Conservation (phyloP, 1,140 invertebrate genomes). For the Macrocentrus cingulum region DNA sequence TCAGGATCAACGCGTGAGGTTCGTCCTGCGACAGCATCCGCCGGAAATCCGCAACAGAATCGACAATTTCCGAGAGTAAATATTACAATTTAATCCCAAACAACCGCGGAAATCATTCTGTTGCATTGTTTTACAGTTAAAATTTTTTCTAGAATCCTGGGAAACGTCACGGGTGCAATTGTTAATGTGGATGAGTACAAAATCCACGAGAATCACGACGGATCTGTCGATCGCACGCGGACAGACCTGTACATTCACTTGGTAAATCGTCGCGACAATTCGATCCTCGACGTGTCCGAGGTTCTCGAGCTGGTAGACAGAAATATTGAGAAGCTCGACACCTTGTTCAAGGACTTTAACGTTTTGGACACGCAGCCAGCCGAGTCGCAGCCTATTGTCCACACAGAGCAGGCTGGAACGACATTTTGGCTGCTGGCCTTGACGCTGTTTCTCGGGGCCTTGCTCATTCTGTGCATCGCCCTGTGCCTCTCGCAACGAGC, state of each 20-base stretch:
- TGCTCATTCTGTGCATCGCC: slow-evolving; percentile 76
- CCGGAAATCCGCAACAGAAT: slow-evolving; percentile 80
- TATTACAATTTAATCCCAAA: slow-evolving; percentile 33
- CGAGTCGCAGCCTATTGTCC: slow-evolving; percentile 67
- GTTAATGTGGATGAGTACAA: slow-evolving; percentile 93
- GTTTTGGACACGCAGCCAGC: slow-evolving; percentile 85
- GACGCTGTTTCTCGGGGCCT: slow-evolving; percentile 74
- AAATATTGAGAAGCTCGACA: slow-evolving; percentile 86
- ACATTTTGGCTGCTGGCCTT: slow-evolving; percentile 78
- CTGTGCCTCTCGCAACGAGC: slow-evolving; percentile 81
- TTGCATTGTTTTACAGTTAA: neutral
- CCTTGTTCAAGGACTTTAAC: slow-evolving; percentile 89
- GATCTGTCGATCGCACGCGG: slow-evolving; percentile 90
- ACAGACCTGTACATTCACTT: slow-evolving; percentile 93
- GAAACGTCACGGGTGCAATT: slow-evolving; percentile 84
- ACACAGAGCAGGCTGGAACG: slow-evolving; percentile 54
- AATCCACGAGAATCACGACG: slow-evolving; percentile 89
- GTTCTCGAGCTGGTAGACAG: slow-evolving; percentile 85
- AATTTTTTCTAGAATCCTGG: slow-evolving; percentile 64
- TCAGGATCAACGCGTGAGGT: slow-evolving; percentile 90
- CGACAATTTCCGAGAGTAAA: slow-evolving; percentile 77
- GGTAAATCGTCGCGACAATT: slow-evolving; percentile 86
- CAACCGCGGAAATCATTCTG: no score
- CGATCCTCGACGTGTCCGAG: slow-evolving; percentile 83
- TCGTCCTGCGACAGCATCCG: slow-evolving; percentile 87